Evolutionary conservation across 2,888 invertebrate species (phyloP).

Genomic region (Lycocerus yunnanus): DNA sequence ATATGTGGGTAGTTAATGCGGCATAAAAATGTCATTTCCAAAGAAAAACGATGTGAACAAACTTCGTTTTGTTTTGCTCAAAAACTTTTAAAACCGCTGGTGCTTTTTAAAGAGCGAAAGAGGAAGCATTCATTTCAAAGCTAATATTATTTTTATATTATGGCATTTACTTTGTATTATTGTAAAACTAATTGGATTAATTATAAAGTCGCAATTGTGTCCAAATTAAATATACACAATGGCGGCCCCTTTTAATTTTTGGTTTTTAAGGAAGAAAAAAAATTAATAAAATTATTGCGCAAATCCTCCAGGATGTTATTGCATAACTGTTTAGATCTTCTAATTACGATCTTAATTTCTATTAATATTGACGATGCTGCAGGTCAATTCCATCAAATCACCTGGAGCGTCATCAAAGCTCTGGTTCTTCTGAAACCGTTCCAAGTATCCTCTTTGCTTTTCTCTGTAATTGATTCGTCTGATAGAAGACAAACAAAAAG

Average conservation of each 20-base stretch:
- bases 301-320: no score
- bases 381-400: no score
- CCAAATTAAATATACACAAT: not conserved
- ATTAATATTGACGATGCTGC: no score
- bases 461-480: no score
- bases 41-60: conserved; percentile 1
- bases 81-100: conserved; percentile 1
- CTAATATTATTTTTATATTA: not conserved
- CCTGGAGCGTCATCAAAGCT: no score
- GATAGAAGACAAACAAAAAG: no score
- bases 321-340: no score
- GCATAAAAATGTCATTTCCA: conserved; percentile 5
- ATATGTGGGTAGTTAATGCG: not conserved
- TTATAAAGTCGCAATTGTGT: not conserved
- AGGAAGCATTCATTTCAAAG: not conserved
- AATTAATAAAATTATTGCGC: no score
- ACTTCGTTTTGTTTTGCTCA: not conserved
- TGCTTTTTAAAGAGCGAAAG: not conserved
- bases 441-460: no score
- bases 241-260: not conserved
- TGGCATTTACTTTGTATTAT: not conserved
- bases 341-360: no score
- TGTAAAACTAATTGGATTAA: not conserved
- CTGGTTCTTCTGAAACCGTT: no score
- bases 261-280: not conserved